Evolutionary conservation across 2,113 vertebrate genomes (phyloP), one percentile per base, ranked within the genome.

Genomic region (Pantherophis guttatus): DNA sequence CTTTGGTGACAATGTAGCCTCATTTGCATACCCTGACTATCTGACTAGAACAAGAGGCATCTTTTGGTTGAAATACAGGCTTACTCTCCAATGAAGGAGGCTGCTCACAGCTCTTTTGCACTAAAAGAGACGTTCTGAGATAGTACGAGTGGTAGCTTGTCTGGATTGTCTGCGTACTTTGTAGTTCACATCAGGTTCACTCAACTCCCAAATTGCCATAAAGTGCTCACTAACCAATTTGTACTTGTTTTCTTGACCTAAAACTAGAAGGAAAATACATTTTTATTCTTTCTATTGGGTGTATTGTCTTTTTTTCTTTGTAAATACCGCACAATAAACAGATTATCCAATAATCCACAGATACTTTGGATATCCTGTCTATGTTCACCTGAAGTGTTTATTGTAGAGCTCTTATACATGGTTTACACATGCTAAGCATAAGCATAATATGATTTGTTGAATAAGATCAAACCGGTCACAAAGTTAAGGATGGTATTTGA

Each of bases 201-300:
- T 96, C 87, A 57, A 53, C 65, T 95, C 87, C 95, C 95, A 94
- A 87, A 94, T 89, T 96, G 95, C 97, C 87, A 1, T 89, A 39
- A 96, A 94, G 91, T 96, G 96, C 97, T 97, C 96, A 93, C 95
- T 96, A 94, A 97, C 95, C 96, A 95, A 96, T 97, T 98, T 98
- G 96, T 98, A 97, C 96, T 97, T 96, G 96, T 97, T 97, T 92
- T 96, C 95, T 97, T 96, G 94, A 95, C 97, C 97, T 95, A 94
- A 96, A 97, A 96, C 96, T 97, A 96, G 96, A 97, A 97, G 97
- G 95, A 97, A 97, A 97, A 97, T 97, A 97, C 96, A 96, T 98
- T 98, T 98, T 97, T 98, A 98, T 98, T 98, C 98, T 98, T 98
- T 98, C 97, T 98, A 98, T 97, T 96, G 96, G 93, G 97, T 97